A percentile compares a stretch with the other conserved stretches of the same genome.
Evolutionary conservation across 2,113 vertebrate species (phyloP).

Genomic region (Spea bombifrons): DNA sequence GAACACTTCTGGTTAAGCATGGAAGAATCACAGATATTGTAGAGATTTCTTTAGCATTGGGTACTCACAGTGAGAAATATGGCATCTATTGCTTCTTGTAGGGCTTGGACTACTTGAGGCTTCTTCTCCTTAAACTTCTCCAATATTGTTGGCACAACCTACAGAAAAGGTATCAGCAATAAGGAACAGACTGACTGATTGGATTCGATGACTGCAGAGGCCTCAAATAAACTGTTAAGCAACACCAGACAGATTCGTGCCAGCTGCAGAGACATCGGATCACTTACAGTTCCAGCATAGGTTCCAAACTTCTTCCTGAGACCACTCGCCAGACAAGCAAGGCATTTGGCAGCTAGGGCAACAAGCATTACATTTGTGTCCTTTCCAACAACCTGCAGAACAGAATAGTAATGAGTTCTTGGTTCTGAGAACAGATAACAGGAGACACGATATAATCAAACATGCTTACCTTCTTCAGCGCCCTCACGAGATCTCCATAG

Average conservation of each 20-base stretch:
- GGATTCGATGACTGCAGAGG: background rate
- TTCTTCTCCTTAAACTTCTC: constrained; percentile 99
- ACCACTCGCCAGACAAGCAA: constrained; percentile 83
- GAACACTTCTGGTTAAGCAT: background rate
- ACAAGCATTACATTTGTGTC: constrained; percentile 98
- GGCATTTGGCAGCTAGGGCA: constrained; percentile 90
- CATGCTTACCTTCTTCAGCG: constrained; percentile 84
- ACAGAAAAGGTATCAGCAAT: background rate
- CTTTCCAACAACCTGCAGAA: constrained; percentile 87
- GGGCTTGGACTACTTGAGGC: constrained; percentile 89
- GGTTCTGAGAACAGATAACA: too few species aligned
- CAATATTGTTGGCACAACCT: constrained; percentile 94
- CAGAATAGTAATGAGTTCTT: background rate
- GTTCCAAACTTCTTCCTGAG: constrained; percentile 97
- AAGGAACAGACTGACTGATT: too few species aligned
- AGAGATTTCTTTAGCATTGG: background rate
- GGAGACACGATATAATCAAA: background rate
- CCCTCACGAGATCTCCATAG: constrained; percentile 90
- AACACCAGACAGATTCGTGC: background rate
- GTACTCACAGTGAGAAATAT: constrained; percentile 92
- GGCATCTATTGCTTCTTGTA: constrained; percentile 95
- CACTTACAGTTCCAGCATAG: constrained; percentile 88
- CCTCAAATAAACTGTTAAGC: background rate
- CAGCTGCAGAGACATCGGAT: background rate
- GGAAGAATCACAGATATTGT: too few species aligned